Conservation (phyloP, 2,113 vertebrate species). For the Dicaeum eximium region DNA sequence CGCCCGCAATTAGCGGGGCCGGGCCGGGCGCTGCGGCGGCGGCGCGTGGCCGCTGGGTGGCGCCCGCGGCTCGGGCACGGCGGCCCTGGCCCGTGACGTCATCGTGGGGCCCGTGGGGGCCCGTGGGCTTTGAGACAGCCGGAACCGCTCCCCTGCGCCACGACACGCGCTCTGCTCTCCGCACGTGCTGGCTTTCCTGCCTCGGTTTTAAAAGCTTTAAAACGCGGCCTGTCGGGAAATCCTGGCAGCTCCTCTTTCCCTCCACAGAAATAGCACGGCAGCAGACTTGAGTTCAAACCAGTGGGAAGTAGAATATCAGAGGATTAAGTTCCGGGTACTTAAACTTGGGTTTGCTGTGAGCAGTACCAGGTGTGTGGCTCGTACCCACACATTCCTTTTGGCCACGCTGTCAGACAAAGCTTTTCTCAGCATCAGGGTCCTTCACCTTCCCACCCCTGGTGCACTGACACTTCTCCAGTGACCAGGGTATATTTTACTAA, state of each 20-base stretch:
- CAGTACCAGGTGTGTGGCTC: not conserved
- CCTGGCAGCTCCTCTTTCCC: not conserved
- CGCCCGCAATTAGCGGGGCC: not conserved
- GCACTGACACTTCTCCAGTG: not conserved
- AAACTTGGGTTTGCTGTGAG: not conserved
- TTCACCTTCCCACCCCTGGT: not conserved
- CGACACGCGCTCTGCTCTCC: rapidly evolving
- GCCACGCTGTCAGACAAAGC: not conserved
- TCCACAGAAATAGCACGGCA: not conserved
- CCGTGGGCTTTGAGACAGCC: no score
- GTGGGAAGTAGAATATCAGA: not conserved
- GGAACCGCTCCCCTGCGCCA: rapidly evolving
- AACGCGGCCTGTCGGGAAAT: not conserved
- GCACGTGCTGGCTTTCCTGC: rapidly evolving
- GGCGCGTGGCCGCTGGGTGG: not conserved
- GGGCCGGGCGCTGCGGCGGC: not conserved
- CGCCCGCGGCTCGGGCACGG: not conserved
- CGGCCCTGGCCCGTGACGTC: not conserved
- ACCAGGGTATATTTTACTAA: not conserved
- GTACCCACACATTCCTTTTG: not conserved
- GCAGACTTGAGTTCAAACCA: not conserved
- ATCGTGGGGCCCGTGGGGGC: not conserved
- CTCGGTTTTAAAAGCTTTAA: not conserved
- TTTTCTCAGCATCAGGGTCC: not conserved
- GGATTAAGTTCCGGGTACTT: not conserved